Evolutionary conservation across 2,797 vertebrate genomes (phyloP), one percentile per base, ranked within the genome.

Genomic region (Triplophysa bombifrons): DNA sequence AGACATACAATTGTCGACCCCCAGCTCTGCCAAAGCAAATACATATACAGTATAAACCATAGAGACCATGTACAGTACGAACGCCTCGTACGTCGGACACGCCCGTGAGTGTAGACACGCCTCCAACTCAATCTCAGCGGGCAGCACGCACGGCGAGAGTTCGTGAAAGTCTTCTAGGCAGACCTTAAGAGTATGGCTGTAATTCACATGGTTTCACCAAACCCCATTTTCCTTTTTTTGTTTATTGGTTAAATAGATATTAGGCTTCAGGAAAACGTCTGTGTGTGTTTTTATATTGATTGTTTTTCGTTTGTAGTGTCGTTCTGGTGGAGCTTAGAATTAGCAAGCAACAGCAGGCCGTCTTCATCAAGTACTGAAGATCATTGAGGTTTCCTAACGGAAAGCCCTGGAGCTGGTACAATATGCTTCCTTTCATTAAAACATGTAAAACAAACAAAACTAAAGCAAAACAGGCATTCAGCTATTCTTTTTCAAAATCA

Each of bases 151-250:
- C 20, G 51, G 68, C 58, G 38, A 79, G 58, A 64, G 60, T 64
- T 60, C 4, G 12, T 22, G 63, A 73, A 66, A 48, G 25, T 72
- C 68, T 72, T 73, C 69, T 56, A 48, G 70, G 70, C 91, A 91
- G 90, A 89, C 91, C 91, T 92, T 87, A 89, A 90, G 76, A 79
- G 84, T 93, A 94, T 93, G 93, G 93, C 93, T 95, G 90, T 93
- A 92, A 89, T 94, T 94, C 92, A 88, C 88, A 76, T 83, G 86
- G 85, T 85, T 86, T 65, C 75, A 75, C 41, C 46, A 58, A 81
- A 58, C 64, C 56, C 77, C 80, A 63, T 34, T 30, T 78, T 17
- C 7, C 38, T 56, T 74, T 69, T 11, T 69, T 38, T 73, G 48
- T 79, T 72, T 51, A 72, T 84, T 78, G 68, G 65, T 82, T 85